A percentile compares a stretch with the other conserved stretches of the same genome.
phyloP scores from a whole-genome alignment of 2,797 vertebrate genomes.

The Tolypeutes matacus region DNA sequence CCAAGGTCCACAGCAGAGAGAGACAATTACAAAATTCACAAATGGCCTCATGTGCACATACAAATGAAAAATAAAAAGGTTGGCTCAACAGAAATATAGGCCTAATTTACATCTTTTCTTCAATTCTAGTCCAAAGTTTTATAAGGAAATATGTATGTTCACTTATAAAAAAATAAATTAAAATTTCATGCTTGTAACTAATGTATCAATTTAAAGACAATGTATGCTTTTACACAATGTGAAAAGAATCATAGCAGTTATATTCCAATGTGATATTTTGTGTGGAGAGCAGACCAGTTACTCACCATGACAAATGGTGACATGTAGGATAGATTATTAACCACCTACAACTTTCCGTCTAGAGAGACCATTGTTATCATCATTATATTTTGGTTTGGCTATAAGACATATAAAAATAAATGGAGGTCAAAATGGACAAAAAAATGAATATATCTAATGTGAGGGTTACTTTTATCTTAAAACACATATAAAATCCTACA shows the following conservation, averaged over 20 bases:
- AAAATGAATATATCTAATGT: background rate
- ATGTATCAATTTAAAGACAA: background rate
- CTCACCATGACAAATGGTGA: background rate
- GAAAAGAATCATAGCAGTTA: constrained; percentile 15
- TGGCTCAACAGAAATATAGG: background rate
- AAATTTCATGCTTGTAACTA: background rate
- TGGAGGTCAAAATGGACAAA: background rate
- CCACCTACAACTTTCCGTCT: background rate
- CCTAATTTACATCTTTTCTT: background rate
- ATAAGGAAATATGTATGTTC: background rate
- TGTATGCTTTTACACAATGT: background rate
- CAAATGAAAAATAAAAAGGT: background rate
- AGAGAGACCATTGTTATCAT: background rate
- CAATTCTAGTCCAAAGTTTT: background rate
- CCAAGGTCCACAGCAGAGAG: background rate
- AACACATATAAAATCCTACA: background rate
- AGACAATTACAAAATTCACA: background rate
- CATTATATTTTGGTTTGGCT: background rate
- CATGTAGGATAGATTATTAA: background rate
- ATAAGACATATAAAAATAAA: constrained; percentile 29
- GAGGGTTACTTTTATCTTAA: background rate
- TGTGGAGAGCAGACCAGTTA: background rate
- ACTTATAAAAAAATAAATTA: background rate
- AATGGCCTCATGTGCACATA: background rate
- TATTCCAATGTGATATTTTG: background rate